Evolutionary conservation across 2,888 invertebrate species (phyloP), one percentile per base, ranked within the genome.

Genomic region (Vesta saturnalis): DNA sequence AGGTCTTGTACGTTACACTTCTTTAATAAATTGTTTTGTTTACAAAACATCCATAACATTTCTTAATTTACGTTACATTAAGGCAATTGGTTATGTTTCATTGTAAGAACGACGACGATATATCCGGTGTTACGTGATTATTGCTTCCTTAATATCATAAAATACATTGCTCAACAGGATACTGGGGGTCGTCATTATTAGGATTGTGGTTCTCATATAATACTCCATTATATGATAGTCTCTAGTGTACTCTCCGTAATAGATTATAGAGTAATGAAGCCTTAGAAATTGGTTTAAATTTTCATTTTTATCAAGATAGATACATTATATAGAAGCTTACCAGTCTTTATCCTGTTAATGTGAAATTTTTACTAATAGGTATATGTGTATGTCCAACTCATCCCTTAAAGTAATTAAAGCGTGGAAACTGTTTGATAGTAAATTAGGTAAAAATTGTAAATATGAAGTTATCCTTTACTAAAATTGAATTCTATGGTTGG

Each of bases 11-110:
- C 58, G 57, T 58, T 58, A 59, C 46, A 55, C 23, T 23, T 54
- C 23, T 22, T 60, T 56, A 60, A 63, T 56, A 67, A 67, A 59
- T 67, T 52, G 55, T 54, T 62, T 49, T 63, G 63, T 67, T 67
- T 67, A 58, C 43, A 14, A 52, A 55, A 23, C 49, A 14, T n/a
- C 39, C 8, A 49, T 49, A 8, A 49, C 47, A 15, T 49, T 18
- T 15, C 18, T 2, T 14, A 49, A 49, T 49, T 49, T 49, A 49
- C 6, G 8, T n/a, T 49, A 15, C 18, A 49, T 49, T 49, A 49
- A 8, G 8, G 10, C 47, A 49, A 49, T 49, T 49, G 47, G 47
- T 16, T 49, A 18, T 49, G 8, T 49, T 3, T 49, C 39, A 39
- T 23, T 23, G 23, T 23, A 23, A 23, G n/a, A 39, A 2, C n/a